Conservation (phyloP, 2,888 invertebrate genomes). For the Watsonalla binaria region DNA sequence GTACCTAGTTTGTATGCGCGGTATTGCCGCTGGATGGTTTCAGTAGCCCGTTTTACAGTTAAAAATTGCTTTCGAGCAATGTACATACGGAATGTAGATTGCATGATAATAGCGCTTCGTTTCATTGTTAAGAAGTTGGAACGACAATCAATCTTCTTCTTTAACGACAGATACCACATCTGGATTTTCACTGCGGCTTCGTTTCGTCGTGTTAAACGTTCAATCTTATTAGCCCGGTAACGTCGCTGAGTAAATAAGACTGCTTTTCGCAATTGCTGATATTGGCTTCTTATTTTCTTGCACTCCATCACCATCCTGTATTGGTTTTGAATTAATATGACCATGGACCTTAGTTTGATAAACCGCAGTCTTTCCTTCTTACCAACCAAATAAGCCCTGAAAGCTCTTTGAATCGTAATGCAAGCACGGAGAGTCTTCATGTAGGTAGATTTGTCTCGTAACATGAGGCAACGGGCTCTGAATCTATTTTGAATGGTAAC, state of each 20-base stretch:
- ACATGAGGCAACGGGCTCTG: conserved; percentile 48
- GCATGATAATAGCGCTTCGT: conserved; percentile 43
- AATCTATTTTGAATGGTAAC: conserved; percentile 52
- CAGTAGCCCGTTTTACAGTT: conserved; percentile 30
- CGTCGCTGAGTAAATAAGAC: conserved; percentile 52
- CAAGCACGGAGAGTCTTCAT: conserved; percentile 44
- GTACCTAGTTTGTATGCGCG: conserved; percentile 44
- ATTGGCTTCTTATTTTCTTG: conserved; percentile 35
- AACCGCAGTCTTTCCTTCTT: conserved; percentile 42
- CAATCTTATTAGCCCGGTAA: conserved; percentile 41
- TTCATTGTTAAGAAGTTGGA: conserved; percentile 37
- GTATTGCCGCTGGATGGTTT: conserved; percentile 57
- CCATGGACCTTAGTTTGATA: conserved; percentile 37
- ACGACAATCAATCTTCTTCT: conserved; percentile 39
- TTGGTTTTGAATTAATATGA: conserved; percentile 55
- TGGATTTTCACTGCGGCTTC: conserved; percentile 55
- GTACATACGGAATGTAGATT: conserved; percentile 55
- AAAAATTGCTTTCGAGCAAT: conserved; percentile 36
- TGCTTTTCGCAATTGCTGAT: conserved; percentile 33
- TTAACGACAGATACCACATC: conserved; percentile 48
- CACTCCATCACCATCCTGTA: conserved; percentile 44
- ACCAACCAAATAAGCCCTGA: conserved; percentile 36
- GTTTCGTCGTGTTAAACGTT: conserved; percentile 24
- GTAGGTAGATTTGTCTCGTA: conserved; percentile 45
- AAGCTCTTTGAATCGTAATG: conserved; percentile 59